Conservation (phyloP, 2,888 invertebrate species). For the Iselma pallidipennis region DNA sequence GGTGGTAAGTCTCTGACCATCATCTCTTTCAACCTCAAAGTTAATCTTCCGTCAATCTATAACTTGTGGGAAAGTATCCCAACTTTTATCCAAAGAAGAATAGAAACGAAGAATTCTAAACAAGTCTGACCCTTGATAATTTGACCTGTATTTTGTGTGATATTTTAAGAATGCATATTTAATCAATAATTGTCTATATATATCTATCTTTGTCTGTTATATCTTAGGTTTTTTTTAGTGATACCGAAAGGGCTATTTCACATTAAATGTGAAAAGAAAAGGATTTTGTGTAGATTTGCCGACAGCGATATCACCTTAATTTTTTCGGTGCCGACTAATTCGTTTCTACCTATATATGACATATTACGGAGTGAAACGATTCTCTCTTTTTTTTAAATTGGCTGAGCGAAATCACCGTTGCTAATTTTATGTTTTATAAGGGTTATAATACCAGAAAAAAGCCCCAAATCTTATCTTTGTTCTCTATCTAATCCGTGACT, state of each 20-base stretch:
- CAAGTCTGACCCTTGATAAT: too few species aligned
- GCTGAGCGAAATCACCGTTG: neutral
- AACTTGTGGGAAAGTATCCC: neutral
- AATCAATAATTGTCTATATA: neutral
- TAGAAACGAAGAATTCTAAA: too few species aligned
- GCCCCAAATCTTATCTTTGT: neutral
- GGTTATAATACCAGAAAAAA: neutral
- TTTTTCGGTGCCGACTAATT: neutral
- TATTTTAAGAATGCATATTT: slow-evolving; percentile 1
- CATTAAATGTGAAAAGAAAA: neutral
- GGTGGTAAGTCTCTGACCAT: neutral
- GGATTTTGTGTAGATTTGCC: neutral
- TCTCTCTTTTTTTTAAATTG: too few species aligned
- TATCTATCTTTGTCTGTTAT: too few species aligned
- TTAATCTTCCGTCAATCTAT: neutral
- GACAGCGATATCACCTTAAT: neutral
- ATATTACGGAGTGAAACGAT: too few species aligned
- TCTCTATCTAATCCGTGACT: neutral
- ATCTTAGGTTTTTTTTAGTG: too few species aligned
- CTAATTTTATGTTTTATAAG: neutral
- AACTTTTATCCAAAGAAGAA: too few species aligned
- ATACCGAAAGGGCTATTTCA: neutral
- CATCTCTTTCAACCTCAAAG: too few species aligned
- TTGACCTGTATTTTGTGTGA: too few species aligned
- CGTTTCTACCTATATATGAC: too few species aligned